Base-by-base conservation (phyloP, 1,140 invertebrate species). In the Condylostylus longicornis region DNA sequence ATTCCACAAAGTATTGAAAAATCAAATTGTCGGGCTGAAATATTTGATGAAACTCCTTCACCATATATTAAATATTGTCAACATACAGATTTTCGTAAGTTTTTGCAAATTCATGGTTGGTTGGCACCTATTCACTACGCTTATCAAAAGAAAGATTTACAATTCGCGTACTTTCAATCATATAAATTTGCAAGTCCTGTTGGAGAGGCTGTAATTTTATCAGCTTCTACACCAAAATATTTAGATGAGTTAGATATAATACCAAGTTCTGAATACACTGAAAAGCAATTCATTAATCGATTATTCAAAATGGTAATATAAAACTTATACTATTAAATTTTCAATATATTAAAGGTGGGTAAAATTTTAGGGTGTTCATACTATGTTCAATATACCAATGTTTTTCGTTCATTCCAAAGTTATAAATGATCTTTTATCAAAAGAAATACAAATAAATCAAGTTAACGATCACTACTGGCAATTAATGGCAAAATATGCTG, bases 41-140 rank as follows among this genome's bases (percentile, higher is more conserved):
- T 58, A 10, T 55, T 58, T 22, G 54, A 55, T 30, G 38, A 49
- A 4, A 55, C 53, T 0, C 55, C 55, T 0, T 45, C 53, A 12
- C 53, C 55, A 1, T 54, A 49, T 25, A 46, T 58, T 38, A 51
- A 53, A 46, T 58, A 58, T 37, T 58, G 55, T 37, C 47, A 52
- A n/a, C 54, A 58, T 29, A 50, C 55, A 1, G 51, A 49, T 13
- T 58, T 55, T 25, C 34, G 50, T 9, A 58, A 58, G 14, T 44
- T 58, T 10, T 53, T 58, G 51, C 55, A 58, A 28, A 51, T 72
- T 6, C 82, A 87, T 53, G 82, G 84, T 46, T 78, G 82, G 63
- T 75, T 82, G 70, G 76, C 76, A 0, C 76, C 82, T 45, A 69
- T 84, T 31, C 69, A 81, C 45, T 82, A 82, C 52, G 56, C 77